These are phyloP conservation scores for Macrotis lagotis DNA, from an alignment of 2,113 vertebrate species.

Conservation along the genomic window DNA sequence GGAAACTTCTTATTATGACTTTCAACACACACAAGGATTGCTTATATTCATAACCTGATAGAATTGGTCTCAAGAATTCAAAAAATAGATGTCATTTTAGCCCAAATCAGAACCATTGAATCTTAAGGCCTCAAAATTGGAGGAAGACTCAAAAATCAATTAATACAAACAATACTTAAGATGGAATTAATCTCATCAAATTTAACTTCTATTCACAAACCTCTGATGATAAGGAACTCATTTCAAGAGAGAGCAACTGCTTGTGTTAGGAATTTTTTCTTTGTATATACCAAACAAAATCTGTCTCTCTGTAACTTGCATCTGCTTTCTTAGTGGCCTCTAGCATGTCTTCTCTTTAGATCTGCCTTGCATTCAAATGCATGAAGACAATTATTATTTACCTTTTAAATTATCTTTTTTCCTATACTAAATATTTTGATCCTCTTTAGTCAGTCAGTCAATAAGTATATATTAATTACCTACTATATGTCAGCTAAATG, in stretches of 20 bases:
- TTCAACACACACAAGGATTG: not conserved
- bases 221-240: not conserved
- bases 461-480: not conserved
- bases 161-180: not conserved
- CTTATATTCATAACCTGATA: not conserved
- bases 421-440: not conserved
- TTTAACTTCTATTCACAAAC: not conserved
- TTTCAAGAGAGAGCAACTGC: not conserved
- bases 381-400: not conserved
- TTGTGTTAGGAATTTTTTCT: not conserved
- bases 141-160: not conserved
- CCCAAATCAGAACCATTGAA: not conserved
- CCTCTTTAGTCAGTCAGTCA: not conserved
- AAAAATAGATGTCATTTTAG: not conserved
- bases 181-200: not conserved
- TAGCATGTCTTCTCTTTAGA: not conserved
- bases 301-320: not conserved
- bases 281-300: not conserved
- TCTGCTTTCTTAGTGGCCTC: not conserved
- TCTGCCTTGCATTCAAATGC: not conserved
- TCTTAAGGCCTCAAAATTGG: not conserved
- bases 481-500: not conserved
- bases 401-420: not conserved
- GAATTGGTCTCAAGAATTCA: not conserved
- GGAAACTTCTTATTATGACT: slow-evolving; percentile 22